phyloP scores from a whole-genome alignment of 2,113 vertebrate genomes.

The Holacanthus passer region DNA sequence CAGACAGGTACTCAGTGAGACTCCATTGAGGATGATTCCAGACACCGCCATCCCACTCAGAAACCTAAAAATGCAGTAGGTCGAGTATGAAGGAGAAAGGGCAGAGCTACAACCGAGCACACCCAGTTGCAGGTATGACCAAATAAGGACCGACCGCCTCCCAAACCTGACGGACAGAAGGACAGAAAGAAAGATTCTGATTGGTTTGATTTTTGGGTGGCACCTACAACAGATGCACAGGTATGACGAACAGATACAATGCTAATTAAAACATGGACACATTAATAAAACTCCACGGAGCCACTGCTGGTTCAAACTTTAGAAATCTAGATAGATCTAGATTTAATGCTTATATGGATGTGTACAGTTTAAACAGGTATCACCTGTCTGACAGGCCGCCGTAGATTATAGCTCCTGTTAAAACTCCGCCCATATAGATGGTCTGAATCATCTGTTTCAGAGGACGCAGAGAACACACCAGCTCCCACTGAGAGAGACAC shows the following conservation, averaged over 20 bases:
- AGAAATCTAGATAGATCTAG: no score
- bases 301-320: not conserved
- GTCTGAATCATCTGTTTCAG: slow-evolving; percentile 88
- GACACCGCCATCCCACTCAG: slow-evolving; percentile 90
- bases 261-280: no score
- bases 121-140: slow-evolving; percentile 89
- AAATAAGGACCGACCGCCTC: slow-evolving; percentile 84
- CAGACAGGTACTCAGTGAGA: slow-evolving; percentile 87
- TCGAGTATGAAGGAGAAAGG: slow-evolving; percentile 82
- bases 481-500: slow-evolving; percentile 80
- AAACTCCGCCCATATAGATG: slow-evolving; percentile 85
- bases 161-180: slow-evolving; percentile 84
- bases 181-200: not conserved
- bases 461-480: slow-evolving; percentile 83
- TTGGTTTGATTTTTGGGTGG: no score
- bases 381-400: slow-evolving; percentile 86
- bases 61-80: slow-evolving; percentile 88
- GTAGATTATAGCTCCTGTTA: slow-evolving; percentile 80
- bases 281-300: not conserved
- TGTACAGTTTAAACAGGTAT: slow-evolving; percentile 3
- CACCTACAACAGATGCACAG: not conserved
- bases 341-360: not conserved
- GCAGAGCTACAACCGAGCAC: slow-evolving; percentile 83
- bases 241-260: not conserved
- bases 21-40: slow-evolving; percentile 88